phyloP scores from a whole-genome alignment of 2,888 invertebrate genomes.

The Cartodere bifasciata region DNA sequence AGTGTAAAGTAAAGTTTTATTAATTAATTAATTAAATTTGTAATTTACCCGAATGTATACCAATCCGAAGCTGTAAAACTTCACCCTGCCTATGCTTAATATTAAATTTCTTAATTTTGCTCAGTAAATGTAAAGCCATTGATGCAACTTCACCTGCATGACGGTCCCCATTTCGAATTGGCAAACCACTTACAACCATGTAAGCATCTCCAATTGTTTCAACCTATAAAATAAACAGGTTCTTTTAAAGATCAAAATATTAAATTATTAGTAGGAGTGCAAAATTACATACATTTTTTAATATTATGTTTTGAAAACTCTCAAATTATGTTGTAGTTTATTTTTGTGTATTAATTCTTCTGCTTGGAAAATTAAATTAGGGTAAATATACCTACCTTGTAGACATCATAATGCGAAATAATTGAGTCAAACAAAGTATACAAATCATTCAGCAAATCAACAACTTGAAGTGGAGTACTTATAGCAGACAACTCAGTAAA shows the following conservation, averaged over 20 bases:
- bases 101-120: slow-evolving; percentile 55
- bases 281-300: no score
- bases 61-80: slow-evolving; percentile 57
- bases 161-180: slow-evolving; percentile 55
- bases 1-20: no score
- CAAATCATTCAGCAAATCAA: slow-evolving; percentile 74
- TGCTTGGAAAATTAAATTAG: no score
- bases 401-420: slow-evolving; percentile 75
- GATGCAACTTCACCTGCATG: slow-evolving; percentile 74
- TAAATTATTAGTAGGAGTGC: no score
- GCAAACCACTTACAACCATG: slow-evolving; percentile 70
- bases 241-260: no score
- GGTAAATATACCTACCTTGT: no score
- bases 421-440: slow-evolving; percentile 83
- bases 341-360: no score
- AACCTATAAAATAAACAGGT: no score
- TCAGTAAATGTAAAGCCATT: slow-evolving; percentile 59
- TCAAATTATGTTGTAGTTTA: no score
- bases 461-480: slow-evolving; percentile 72
- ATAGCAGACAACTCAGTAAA: slow-evolving; percentile 69
- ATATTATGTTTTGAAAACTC: no score
- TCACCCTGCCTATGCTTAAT: slow-evolving; percentile 56
- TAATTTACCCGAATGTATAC: slow-evolving; percentile 49
- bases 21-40: no score
- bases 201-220: slow-evolving; percentile 77